A percentile compares a stretch with the other conserved stretches of the same genome.
phyloP scores from a whole-genome alignment of 2,888 invertebrate species.

The Aproaerema taeniolella region DNA sequence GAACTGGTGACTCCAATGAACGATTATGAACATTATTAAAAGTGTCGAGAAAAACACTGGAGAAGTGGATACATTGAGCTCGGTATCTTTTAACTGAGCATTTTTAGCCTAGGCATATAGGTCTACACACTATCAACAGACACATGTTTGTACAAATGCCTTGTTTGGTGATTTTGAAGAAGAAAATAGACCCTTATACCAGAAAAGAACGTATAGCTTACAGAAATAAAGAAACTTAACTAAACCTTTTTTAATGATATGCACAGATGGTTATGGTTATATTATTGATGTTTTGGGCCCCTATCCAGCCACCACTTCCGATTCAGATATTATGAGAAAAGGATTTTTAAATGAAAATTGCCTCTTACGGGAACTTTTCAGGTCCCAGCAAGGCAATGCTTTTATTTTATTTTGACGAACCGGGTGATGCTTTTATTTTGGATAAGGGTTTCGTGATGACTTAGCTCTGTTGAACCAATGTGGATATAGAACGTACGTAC shows the following conservation, averaged over 20 bases:
- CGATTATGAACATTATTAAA: conserved; percentile 16
- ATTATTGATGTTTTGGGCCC: conserved; percentile 22
- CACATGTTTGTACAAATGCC: conserved; percentile 10
- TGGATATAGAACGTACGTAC: conserved; percentile 6
- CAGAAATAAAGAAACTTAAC: conserved; percentile 24
- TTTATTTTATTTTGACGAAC: conserved; percentile 4
- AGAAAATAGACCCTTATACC: conserved; percentile 12
- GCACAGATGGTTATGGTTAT: conserved; percentile 22
- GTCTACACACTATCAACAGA: conserved; percentile 10
- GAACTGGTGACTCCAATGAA: conserved; percentile 7
- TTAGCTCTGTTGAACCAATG: neutral
- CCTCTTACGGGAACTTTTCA: neutral
- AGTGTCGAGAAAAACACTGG: conserved; percentile 9
- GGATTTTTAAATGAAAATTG: conserved; percentile 1
- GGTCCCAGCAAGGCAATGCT: neutral
- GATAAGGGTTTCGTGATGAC: conserved; percentile 4
- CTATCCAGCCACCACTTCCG: conserved; percentile 19
- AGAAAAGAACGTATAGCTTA: conserved; percentile 20
- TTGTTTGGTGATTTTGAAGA: conserved; percentile 10
- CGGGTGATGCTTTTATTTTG: too few species aligned
- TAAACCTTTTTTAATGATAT: conserved; percentile 24
- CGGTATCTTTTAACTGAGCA: conserved; percentile 5
- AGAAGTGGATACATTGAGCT: conserved; percentile 7
- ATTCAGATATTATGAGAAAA: conserved; percentile 18
- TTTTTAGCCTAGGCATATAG: conserved; percentile 1